Conservation (phyloP, 2,888 invertebrate genomes). For the Magallana nippona region DNA sequence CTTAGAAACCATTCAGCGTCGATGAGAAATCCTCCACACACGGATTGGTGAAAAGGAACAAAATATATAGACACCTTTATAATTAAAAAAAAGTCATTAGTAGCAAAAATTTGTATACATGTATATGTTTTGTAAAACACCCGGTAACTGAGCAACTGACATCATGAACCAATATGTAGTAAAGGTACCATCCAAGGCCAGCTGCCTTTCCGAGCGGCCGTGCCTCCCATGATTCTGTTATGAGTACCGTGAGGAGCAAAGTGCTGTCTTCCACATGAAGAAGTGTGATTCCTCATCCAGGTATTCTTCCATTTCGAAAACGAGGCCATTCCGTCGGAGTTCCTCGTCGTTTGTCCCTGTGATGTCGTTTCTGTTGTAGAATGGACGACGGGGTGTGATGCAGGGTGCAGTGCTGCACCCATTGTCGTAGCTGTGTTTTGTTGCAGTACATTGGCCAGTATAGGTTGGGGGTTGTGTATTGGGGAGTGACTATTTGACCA, state of each 20-base stretch:
- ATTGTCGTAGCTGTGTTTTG: neutral
- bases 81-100: neutral
- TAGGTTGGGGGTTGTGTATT: neutral
- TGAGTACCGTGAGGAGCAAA: slow-evolving; percentile 1
- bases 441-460: neutral
- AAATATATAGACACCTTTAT: slow-evolving; percentile 37
- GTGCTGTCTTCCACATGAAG: slow-evolving; percentile 32
- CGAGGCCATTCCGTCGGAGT: neutral
- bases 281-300: slow-evolving; percentile 24
- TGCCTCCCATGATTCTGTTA: slow-evolving; percentile 37
- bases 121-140: no score
- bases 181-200: slow-evolving; percentile 47
- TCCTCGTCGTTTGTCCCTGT: neutral
- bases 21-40: slow-evolving; percentile 38
- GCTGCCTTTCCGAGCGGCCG: slow-evolving; percentile 34
- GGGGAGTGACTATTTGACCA: neutral
- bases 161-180: neutral
- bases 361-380: neutral
- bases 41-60: slow-evolving; percentile 31
- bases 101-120: neutral
- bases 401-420: neutral
- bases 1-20: slow-evolving; percentile 35
- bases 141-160: no score
- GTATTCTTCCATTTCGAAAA: slow-evolving; percentile 27
- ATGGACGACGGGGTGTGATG: neutral